These are phyloP conservation scores for Argyresthia albistria DNA, from an alignment of 2,888 invertebrate species.

Conservation along the genomic window DNA sequence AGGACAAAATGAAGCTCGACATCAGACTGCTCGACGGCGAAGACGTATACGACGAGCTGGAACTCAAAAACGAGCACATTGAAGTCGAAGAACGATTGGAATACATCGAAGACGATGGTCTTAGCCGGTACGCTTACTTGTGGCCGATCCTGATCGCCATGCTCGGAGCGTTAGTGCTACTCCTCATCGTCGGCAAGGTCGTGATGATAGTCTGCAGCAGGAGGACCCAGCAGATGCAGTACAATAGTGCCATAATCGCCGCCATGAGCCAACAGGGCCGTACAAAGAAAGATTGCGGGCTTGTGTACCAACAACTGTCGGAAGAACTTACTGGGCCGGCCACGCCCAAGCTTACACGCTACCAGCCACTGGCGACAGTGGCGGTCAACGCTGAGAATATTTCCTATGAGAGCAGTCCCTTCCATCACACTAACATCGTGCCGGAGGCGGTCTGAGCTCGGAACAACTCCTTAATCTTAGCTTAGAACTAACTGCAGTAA, in stretches of 20 bases:
- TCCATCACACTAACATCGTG: conserved; percentile 75
- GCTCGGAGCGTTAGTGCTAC: conserved; percentile 67
- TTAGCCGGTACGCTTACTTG: conserved; percentile 62
- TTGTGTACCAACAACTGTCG: conserved; percentile 84
- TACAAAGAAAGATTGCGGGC: conserved; percentile 79
- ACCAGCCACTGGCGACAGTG: conserved; percentile 68
- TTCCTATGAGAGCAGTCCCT: conserved; percentile 75
- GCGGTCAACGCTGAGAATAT: conserved; percentile 57
- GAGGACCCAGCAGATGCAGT: conserved; percentile 48
- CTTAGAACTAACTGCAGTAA: conserved; percentile 41
- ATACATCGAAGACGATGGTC: conserved; percentile 46
- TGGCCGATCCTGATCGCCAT: conserved; percentile 74
- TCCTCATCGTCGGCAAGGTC: conserved; percentile 66
- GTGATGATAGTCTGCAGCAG: conserved; percentile 52
- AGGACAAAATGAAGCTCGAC: conserved; percentile 35
- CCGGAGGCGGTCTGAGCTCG: conserved; percentile 72
- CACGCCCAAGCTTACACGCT: conserved; percentile 74
- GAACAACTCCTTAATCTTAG: conserved; percentile 28
- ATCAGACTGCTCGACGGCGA: conserved; percentile 49
- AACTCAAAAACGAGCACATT: conserved; percentile 14
- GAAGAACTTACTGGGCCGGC: conserved; percentile 81
- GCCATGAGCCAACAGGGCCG: conserved; percentile 67
- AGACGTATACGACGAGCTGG: conserved; percentile 32
- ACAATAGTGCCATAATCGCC: conserved; percentile 66
- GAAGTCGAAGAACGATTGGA: conserved; percentile 34